A percentile compares a stretch with the other conserved stretches of the same genome.
phyloP scores from a whole-genome alignment of 2,888 invertebrate genomes.

The Gibbula magus region DNA sequence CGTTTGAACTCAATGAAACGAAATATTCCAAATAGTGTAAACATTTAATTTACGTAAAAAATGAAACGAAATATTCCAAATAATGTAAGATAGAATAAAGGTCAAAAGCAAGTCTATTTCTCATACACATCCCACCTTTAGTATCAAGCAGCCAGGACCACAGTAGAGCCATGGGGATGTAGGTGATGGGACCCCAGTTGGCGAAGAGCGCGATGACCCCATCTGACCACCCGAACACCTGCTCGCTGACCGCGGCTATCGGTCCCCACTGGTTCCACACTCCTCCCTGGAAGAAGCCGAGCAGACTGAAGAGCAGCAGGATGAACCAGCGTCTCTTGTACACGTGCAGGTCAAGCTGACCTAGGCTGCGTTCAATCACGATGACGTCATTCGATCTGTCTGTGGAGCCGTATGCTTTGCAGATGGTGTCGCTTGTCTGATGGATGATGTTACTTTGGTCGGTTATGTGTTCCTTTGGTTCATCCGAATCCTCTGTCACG shows the following conservation, averaged over 20 bases:
- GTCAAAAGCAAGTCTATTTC: too few relatives aligned
- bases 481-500: too few relatives aligned
- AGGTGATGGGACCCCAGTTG: slow-evolving; percentile 40
- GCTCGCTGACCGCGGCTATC: slow-evolving; percentile 23
- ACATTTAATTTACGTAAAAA: too few relatives aligned
- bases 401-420: too few relatives aligned
- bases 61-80: too few relatives aligned
- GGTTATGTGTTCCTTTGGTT: too few relatives aligned
- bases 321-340: slow-evolving; percentile 27
- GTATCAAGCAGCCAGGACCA: slow-evolving; percentile 36
- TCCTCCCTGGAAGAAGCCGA: slow-evolving; percentile 20
- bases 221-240: slow-evolving; percentile 33
- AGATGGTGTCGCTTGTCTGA: too few relatives aligned
- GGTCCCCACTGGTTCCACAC: slow-evolving; percentile 38
- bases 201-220: slow-evolving; percentile 32
- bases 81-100: too few relatives aligned
- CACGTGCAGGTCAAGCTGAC: background rate
- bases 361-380: background rate
- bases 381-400: background rate
- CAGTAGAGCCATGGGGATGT: slow-evolving; percentile 13
- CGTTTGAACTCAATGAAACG: too few relatives aligned
- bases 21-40: too few relatives aligned
- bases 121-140: slow-evolving; percentile 29
- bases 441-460: too few relatives aligned
- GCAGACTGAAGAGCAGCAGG: slow-evolving; percentile 22